Evolutionary conservation across 2,797 vertebrate species (phyloP).

Genomic region (Rhyacichthys aspro): DNA sequence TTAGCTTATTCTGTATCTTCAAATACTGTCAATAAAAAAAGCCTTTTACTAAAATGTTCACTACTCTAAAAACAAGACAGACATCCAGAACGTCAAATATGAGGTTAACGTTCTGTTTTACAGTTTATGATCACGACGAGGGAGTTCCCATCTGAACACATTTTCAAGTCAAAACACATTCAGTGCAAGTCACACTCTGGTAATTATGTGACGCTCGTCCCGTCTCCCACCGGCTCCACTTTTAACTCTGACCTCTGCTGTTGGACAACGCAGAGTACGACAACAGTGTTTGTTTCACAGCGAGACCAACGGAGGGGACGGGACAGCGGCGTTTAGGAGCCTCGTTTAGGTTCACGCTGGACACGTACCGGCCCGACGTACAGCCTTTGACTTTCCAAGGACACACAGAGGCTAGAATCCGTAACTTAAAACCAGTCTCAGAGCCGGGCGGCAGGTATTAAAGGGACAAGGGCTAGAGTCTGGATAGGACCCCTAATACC

Average conservation of each 20-base stretch:
- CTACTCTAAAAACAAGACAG: no score
- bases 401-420: constrained; percentile 45
- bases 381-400: constrained; percentile 61
- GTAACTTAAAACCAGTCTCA: constrained; percentile 34
- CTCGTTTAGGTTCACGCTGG: constrained; percentile 39
- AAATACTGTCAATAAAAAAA: no score
- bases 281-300: constrained; percentile 41
- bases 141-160: constrained; percentile 8
- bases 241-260: constrained; percentile 56
- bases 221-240: constrained; percentile 12
- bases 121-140: not conserved
- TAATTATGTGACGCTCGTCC: constrained; percentile 26
- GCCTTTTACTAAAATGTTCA: no score
- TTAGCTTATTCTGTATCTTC: no score
- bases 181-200: constrained; percentile 22
- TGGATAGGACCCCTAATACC: constrained; percentile 45
- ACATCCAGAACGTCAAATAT: no score
- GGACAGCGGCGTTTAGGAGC: constrained; percentile 53
- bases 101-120: no score
- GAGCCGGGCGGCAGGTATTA: constrained; percentile 33
- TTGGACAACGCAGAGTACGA: constrained; percentile 38
- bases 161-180: constrained; percentile 42
- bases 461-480: constrained; percentile 16
- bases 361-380: no score
- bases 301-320: constrained; percentile 47